Conservation (phyloP, 1,140 invertebrate genomes). For the Bombus waltoni region DNA sequence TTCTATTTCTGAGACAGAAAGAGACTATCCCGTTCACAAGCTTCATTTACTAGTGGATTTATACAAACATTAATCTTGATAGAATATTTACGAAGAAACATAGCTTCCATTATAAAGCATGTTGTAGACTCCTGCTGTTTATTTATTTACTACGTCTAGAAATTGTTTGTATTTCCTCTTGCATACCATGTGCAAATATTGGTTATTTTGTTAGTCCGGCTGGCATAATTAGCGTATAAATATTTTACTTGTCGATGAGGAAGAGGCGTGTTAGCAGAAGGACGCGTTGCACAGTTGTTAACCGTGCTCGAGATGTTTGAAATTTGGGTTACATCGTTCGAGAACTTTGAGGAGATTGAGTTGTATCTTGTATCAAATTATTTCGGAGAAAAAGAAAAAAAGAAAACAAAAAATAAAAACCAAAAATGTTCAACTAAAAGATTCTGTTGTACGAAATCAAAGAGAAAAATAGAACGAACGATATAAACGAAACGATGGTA, state of each 20-base stretch:
- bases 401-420: not conserved
- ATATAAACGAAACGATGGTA: not conserved
- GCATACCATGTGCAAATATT: not conserved
- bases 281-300: not conserved
- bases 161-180: not conserved
- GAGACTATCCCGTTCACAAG: too few species aligned
- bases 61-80: conserved; percentile 22
- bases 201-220: not conserved
- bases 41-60: not conserved
- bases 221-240: conserved; percentile 17
- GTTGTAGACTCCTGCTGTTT: not conserved
- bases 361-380: not conserved
- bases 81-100: conserved; percentile 21
- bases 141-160: conserved; percentile 30
- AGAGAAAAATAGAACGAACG: not conserved
- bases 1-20: not conserved
- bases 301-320: not conserved
- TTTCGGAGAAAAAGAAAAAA: not conserved
- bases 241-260: conserved; percentile 19
- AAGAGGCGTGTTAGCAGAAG: not conserved
- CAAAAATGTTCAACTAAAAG: not conserved
- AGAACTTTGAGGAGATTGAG: not conserved
- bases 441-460: not conserved
- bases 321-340: not conserved
- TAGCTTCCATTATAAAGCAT: not conserved